phyloP scores from a whole-genome alignment of 2,888 invertebrate species.

The Agriopis leucophaearia region DNA sequence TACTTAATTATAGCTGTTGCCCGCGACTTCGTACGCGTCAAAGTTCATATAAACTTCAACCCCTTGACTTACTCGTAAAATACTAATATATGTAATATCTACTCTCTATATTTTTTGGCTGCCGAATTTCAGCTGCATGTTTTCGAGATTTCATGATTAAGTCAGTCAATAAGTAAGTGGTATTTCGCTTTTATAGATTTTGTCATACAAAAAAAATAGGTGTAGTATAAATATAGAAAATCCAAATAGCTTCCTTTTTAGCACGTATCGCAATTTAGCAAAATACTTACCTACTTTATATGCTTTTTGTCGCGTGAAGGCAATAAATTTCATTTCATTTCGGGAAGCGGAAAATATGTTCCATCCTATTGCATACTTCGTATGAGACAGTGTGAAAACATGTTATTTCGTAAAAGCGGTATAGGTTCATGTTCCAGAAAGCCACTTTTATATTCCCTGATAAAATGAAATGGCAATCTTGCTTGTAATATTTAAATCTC shows the following conservation, averaged over 20 bases:
- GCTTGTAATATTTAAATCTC: conserved; percentile 68
- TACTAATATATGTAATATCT: too few relatives aligned
- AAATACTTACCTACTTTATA: conserved; percentile 46
- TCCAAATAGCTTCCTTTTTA: conserved; percentile 27
- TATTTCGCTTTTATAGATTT: too few relatives aligned
- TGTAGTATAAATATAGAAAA: background rate
- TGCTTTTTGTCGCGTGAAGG: conserved; percentile 45
- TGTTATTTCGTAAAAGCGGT: conserved; percentile 30
- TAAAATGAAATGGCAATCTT: conserved; percentile 45
- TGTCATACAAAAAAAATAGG: background rate
- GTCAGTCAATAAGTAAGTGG: too few relatives aligned
- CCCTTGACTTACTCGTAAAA: too few relatives aligned
- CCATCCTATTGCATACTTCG: conserved; percentile 40
- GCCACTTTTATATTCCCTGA: conserved; percentile 44
- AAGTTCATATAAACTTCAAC: too few relatives aligned
- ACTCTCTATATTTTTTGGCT: too few relatives aligned
- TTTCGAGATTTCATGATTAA: too few relatives aligned
- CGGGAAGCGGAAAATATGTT: conserved; percentile 40
- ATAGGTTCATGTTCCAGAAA: conserved; percentile 23
- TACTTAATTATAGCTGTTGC: background rate
- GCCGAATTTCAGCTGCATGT: too few relatives aligned
- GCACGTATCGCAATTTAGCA: conserved; percentile 46
- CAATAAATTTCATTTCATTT: conserved; percentile 48
- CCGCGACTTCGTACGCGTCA: too few relatives aligned
- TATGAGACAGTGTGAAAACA: conserved; percentile 35